Conservation (phyloP, 2,888 invertebrate genomes). For the Desoria tigrina region DNA sequence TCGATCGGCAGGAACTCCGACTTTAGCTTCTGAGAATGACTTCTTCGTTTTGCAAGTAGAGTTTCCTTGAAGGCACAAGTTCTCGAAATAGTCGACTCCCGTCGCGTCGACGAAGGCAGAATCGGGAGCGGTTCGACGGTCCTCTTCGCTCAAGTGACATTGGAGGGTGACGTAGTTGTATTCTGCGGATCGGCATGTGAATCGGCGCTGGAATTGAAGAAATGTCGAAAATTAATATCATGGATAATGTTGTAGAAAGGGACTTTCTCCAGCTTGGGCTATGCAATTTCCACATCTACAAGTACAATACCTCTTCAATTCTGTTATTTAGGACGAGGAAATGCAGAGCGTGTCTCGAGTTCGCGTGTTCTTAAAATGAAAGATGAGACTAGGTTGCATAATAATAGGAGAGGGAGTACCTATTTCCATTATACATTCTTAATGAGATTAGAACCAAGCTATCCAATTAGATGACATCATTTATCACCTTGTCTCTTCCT, state of each 20-base stretch:
- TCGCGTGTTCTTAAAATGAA: too few relatives aligned
- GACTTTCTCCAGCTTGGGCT: neutral
- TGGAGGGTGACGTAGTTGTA: conserved; percentile 91
- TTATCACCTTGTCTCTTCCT: conserved; percentile 15
- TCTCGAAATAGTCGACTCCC: conserved; percentile 82
- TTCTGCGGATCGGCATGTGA: conserved; percentile 86
- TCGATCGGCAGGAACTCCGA: conserved; percentile 87
- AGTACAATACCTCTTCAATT: too few relatives aligned
- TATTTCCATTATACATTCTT: neutral
- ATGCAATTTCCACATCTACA: too few relatives aligned
- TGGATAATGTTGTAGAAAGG: neutral
- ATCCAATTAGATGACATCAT: conserved; percentile 14
- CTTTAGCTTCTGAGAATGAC: conserved; percentile 75
- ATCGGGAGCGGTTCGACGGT: conserved; percentile 81
- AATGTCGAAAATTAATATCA: neutral
- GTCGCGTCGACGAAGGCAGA: conserved; percentile 87
- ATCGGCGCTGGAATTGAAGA: conserved; percentile 69
- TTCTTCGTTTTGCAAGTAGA: conserved; percentile 85
- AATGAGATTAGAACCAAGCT: conserved; percentile 8
- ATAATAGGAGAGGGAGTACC: neutral
- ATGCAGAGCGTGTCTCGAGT: too few relatives aligned
- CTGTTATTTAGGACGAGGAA: too few relatives aligned
- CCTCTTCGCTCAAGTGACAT: conserved; percentile 86
- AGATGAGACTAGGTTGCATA: too few relatives aligned
- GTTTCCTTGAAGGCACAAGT: conserved; percentile 83